Evolutionary conservation across 2,113 vertebrate species (phyloP), one percentile per base, ranked within the genome.

Genomic region (Muntiacus reevesi): DNA sequence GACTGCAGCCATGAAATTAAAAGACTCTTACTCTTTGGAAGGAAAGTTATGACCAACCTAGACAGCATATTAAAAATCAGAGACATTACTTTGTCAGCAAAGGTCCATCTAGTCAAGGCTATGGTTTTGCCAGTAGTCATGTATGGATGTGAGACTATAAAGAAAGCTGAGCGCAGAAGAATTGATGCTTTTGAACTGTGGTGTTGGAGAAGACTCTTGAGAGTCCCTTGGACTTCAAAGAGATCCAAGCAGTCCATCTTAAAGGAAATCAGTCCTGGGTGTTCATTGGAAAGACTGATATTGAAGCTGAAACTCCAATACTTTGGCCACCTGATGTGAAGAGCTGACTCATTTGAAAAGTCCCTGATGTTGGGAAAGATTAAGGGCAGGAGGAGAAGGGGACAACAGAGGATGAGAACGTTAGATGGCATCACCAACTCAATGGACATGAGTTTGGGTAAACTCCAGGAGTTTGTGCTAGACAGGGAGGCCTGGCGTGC

Each of bases 391-490:
- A 71, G n/a, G 11, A 36, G 64, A 36, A 71, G 64, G 9, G 64
- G 8, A 71, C 16, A 21, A 71, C n/a, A 71, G 64, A 36, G 10
- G 64, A 71, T 21, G 9, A 71, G n/a, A 71, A 36, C 9, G 19
- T 71, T 36, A 9, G 64, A 71, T 36, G 19, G 64, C n/a, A 23
- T 71, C 64, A 71, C 5, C n/a, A n/a, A 71, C n/a, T 36, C 10
- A 71, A 36, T 71, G 64, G 19, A 23, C n/a, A 71, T 71, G 64
- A 36, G 19, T 71, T 36, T 36, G 19, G 19, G 21, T 71, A 71
- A 36, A 36, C n/a, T 36, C n/a, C 0, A 0, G 19, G 19, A 36
- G 64, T 36, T 71, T 10, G 64, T 23, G 64, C 0, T 71, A 17
- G 64, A 71, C 64, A 23, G 5, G n/a, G 11, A 71, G 9, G 9